Evolutionary conservation across 2,113 vertebrate genomes (phyloP).

Genomic region (Oophaga pumilio): DNA sequence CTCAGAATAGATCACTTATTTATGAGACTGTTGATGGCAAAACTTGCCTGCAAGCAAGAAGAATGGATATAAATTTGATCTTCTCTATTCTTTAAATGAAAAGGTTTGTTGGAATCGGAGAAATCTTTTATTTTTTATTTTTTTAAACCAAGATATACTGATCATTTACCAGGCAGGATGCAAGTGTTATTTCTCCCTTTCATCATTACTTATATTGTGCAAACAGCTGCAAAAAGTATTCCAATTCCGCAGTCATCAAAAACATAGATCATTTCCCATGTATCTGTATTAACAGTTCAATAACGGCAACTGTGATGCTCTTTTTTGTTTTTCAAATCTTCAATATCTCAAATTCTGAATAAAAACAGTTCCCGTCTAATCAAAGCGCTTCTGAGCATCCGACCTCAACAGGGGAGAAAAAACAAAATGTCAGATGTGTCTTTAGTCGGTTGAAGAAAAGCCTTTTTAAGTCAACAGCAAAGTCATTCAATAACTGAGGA

Average conservation of each 20-base stretch:
- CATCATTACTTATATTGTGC: slow-evolving; percentile 58
- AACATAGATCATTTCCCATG: slow-evolving; percentile 49
- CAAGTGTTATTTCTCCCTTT: slow-evolving; percentile 35
- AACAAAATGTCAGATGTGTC: slow-evolving; percentile 62
- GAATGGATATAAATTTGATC: slow-evolving; percentile 55
- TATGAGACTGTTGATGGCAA: slow-evolving; percentile 58
- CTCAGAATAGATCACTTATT: slow-evolving; percentile 59
- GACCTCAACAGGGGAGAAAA: slow-evolving; percentile 61
- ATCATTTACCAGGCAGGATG: slow-evolving; percentile 39
- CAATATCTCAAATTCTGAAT: slow-evolving; percentile 66
- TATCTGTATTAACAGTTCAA: slow-evolving; percentile 57
- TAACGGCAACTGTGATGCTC: slow-evolving; percentile 53
- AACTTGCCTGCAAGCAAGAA: slow-evolving; percentile 51
- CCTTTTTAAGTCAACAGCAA: slow-evolving; percentile 67
- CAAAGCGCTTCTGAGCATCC: slow-evolving; percentile 57
- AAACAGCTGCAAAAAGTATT: slow-evolving; percentile 57
- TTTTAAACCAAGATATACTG: slow-evolving; percentile 28
- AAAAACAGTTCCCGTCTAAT: slow-evolving; percentile 64
- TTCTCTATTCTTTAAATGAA: slow-evolving; percentile 51
- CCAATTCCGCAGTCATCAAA: slow-evolving; percentile 41
- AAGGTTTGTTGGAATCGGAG: slow-evolving; percentile 51
- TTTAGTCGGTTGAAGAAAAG: slow-evolving; percentile 55
- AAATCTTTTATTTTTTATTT: slow-evolving; percentile 33
- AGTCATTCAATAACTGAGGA: slow-evolving; percentile 58
- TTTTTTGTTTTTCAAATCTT: slow-evolving; percentile 25